Conservation (phyloP, 1,140 invertebrate species). For the Bathynomus jamesi region DNA sequence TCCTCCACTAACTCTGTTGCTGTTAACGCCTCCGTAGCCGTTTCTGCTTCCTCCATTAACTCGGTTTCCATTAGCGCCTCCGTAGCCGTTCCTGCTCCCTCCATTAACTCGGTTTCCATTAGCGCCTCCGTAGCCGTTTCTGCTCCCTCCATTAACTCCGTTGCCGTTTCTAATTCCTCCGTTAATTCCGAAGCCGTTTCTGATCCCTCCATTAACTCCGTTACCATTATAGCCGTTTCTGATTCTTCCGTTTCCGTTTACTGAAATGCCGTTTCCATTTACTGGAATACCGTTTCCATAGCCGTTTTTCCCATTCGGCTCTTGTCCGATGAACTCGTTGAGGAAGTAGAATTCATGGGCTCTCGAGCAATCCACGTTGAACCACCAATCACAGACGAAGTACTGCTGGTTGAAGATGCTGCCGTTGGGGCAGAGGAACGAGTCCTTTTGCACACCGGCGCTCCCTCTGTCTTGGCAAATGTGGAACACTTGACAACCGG, state of each 20-base stretch:
- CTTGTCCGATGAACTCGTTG: slow-evolving; percentile 12
- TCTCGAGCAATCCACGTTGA: slow-evolving; percentile 60
- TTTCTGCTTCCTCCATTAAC: too few species aligned
- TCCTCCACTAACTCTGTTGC: too few species aligned
- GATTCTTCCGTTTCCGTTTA: neutral
- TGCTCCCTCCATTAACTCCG: neutral
- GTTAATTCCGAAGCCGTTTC: neutral
- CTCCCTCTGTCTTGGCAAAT: slow-evolving; percentile 14
- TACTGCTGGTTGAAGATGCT: slow-evolving; percentile 80
- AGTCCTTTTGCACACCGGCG: too few species aligned
- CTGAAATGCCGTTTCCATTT: slow-evolving; percentile 6
- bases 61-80: neutral
- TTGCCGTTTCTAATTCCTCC: neutral
- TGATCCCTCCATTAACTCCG: slow-evolving; percentile 6
- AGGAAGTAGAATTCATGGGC: slow-evolving; percentile 43
- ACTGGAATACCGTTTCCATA: slow-evolving; percentile 2
- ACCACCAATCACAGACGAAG: slow-evolving; percentile 88
- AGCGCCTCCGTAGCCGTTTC: too few species aligned
- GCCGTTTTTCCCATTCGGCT: neutral
- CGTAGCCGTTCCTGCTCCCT: slow-evolving; percentile 2
- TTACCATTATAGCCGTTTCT: slow-evolving; percentile 8
- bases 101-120: neutral
- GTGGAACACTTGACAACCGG: slow-evolving; percentile 44
- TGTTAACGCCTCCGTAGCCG: too few species aligned
- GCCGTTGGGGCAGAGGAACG: slow-evolving; percentile 77